phyloP scores from a whole-genome alignment of 1,140 invertebrate genomes.

The Heliconius melpomene region DNA sequence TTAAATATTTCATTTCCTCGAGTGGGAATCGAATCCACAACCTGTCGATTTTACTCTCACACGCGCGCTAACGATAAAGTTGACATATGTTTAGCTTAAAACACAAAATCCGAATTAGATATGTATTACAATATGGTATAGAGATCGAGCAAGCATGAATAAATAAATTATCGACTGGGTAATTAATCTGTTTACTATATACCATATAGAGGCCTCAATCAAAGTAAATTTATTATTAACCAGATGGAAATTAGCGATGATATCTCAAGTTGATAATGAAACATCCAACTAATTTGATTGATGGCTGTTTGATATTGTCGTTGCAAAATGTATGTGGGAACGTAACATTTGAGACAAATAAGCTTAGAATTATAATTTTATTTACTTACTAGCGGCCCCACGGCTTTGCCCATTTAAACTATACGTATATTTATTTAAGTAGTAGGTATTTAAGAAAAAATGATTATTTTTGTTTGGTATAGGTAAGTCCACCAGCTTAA shows the following conservation, averaged over 20 bases:
- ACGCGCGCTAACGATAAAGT: too few species aligned
- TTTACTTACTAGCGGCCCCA: too few species aligned
- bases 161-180: not conserved
- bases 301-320: not conserved
- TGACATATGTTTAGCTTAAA: not conserved
- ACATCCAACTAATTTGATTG: slow-evolving; percentile 10
- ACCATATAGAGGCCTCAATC: not conserved
- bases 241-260: not conserved
- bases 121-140: not conserved
- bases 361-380: too few species aligned
- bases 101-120: not conserved
- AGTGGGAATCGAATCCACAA: too few species aligned
- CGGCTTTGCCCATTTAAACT: too few species aligned
- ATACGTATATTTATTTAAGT: too few species aligned
- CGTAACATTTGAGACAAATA: not conserved
- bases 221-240: not conserved
- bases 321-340: not conserved
- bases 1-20: too few species aligned
- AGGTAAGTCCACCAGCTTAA: too few species aligned
- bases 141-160: not conserved
- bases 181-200: not conserved
- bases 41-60: too few species aligned
- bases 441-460: too few species aligned
- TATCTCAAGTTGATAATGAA: slow-evolving; percentile 10
- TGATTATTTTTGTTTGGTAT: too few species aligned